A percentile compares a stretch with the other conserved stretches of the same genome.
Evolutionary conservation across 2,797 vertebrate species (phyloP).

Genomic region (Channa striata): DNA sequence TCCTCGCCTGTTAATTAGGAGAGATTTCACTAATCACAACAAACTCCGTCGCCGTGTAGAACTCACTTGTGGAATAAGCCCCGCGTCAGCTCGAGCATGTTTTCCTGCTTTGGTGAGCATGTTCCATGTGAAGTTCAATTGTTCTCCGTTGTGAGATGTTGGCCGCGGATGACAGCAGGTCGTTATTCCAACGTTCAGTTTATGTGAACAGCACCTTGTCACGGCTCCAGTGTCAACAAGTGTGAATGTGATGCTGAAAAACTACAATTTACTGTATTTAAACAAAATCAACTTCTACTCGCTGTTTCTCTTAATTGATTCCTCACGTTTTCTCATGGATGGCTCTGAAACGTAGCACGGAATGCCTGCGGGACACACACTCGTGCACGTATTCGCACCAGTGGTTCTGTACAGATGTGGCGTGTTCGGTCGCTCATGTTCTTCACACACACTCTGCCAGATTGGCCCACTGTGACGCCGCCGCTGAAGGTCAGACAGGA

Average conservation of each 20-base stretch:
- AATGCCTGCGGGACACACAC: neutral
- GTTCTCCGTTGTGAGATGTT: neutral
- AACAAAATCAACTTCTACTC: neutral
- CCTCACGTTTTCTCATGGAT: neutral
- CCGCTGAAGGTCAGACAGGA: slow-evolving; percentile 84
- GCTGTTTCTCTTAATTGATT: neutral
- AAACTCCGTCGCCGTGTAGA: too few relatives aligned
- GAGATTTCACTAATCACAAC: too few relatives aligned
- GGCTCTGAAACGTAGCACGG: too few relatives aligned
- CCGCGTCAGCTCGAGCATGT: too few relatives aligned
- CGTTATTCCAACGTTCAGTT: slow-evolving; percentile 18
- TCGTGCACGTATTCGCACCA: neutral
- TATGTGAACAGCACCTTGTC: slow-evolving; percentile 9
- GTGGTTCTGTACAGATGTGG: slow-evolving; percentile 23
- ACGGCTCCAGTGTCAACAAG: neutral
- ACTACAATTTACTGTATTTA: neutral
- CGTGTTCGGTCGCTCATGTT: neutral
- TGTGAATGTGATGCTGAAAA: neutral
- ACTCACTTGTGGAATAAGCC: too few relatives aligned
- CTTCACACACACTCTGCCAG: slow-evolving; percentile 46
- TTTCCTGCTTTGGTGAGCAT: too few relatives aligned
- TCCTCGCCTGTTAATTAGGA: too few relatives aligned
- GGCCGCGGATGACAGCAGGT: neutral
- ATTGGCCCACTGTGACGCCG: slow-evolving; percentile 71
- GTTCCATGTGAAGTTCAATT: neutral